Percentiles rank a stretch among this genome's conserved stretches.
Evolutionary conservation across 1,140 invertebrate genomes (phyloP).

Genomic region (Stegodyphus mimosarum): DNA sequence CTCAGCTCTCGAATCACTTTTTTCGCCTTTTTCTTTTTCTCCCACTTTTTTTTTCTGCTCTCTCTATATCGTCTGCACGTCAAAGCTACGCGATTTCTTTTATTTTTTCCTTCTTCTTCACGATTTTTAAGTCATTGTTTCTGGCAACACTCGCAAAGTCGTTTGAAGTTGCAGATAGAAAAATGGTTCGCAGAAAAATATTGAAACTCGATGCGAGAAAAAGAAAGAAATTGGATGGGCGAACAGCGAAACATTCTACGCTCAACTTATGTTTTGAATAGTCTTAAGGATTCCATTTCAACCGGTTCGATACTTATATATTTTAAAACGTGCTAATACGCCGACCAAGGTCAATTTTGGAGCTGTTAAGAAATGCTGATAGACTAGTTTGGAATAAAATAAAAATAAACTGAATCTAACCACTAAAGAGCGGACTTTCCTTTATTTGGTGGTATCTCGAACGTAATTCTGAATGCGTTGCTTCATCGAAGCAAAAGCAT

Average conservation of each 20-base stretch:
- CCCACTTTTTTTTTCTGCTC: conserved; percentile 19
- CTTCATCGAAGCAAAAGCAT: too few relatives aligned
- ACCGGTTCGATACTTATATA: neutral
- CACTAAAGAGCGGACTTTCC: too few relatives aligned
- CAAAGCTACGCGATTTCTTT: conserved; percentile 34
- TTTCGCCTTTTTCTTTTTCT: conserved; percentile 5
- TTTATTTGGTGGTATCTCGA: too few relatives aligned
- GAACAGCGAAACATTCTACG: too few relatives aligned
- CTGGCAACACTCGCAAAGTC: conserved; percentile 51
- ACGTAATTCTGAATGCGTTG: too few relatives aligned
- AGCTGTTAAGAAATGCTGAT: too few relatives aligned
- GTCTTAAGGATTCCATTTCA: neutral
- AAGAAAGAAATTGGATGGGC: neutral
- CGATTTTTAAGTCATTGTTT: conserved; percentile 61
- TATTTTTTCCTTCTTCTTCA: conserved; percentile 21
- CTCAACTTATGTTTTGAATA: too few relatives aligned
- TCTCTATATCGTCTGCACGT: conserved; percentile 53
- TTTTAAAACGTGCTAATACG: neutral
- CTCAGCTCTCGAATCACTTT: conserved; percentile 32
- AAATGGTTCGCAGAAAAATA: conserved; percentile 22
- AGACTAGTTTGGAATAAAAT: too few relatives aligned
- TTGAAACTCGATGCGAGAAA: neutral
- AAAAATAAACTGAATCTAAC: too few relatives aligned
- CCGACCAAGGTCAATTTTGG: too few relatives aligned
- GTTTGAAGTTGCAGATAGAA: conserved; percentile 51